Base-by-base conservation (phyloP, 2,888 invertebrate species). In the Drepana falcataria region DNA sequence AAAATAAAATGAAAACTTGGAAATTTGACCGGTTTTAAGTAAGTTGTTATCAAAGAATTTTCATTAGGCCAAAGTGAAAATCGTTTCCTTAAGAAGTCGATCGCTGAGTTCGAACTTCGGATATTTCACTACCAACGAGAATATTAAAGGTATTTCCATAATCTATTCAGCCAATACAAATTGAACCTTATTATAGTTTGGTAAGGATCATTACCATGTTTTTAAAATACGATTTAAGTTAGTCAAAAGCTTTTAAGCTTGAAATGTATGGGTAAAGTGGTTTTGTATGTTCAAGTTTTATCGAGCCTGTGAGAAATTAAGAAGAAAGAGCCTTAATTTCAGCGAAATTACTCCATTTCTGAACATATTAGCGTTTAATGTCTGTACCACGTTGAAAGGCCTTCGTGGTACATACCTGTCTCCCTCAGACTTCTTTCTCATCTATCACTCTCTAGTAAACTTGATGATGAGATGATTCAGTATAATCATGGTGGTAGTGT, bases 31-130 rank as follows among this genome's bases (percentile, higher is more conserved):
- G 64, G 66, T 69, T 63, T 75, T 74, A 73, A 69, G 60, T 58
- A 64, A 65, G 72, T 9, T 71, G 58, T 55, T 68, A 75, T 77
- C 75, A 79, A 88, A 87, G 88, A 86, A 87, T 86, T 88, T 87
- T 88, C 88, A 88, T 87, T 85, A 87, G 75, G 71, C 71, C 73
- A 77, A 84, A 87, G 84, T 85, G 78, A 83, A 87, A 83, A 85
- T 86, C 81, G 85, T 85, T 87, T 86, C 81, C 80, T 75, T 66
- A 63, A 65, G 66, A 70, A 80, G 75, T 75, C 75, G 78, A 81
- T 80, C 72, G 71, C 69, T 55, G 69, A 78, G 75, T 76, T 78
- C 70, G 66, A 79, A 83, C 74, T 84, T 73, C 64, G 70, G 69
- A 75, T 78, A 78, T 83, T 82, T 75, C 64, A 64, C 63, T 61